Conservation (phyloP, 2,888 invertebrate genomes). For the Chesias legatella region DNA sequence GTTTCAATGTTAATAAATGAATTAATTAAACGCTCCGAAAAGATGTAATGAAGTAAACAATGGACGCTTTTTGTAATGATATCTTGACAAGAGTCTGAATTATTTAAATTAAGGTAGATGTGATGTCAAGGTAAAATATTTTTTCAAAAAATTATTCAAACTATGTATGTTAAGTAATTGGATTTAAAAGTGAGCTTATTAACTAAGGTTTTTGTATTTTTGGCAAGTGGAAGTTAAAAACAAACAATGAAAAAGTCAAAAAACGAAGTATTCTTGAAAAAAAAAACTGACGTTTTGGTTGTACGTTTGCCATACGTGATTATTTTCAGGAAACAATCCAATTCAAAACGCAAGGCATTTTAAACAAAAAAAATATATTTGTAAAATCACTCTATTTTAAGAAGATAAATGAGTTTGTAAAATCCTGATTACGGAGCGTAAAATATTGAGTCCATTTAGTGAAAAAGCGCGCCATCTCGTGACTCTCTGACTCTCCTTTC, state of each 20-base stretch:
- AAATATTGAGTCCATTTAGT: slow-evolving; percentile 13
- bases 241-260: no score
- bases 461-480: slow-evolving; percentile 14
- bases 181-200: no score
- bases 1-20: slow-evolving; percentile 71
- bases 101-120: slow-evolving; percentile 17
- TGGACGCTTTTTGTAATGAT: slow-evolving; percentile 37
- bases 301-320: no score
- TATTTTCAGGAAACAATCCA: no score
- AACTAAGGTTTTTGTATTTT: no score
- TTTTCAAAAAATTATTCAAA: no score
- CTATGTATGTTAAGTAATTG: no score
- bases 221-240: no score
- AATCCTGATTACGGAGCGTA: slow-evolving; percentile 7
- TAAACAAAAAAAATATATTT: no score
- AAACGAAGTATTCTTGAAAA: no score
- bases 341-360: no score
- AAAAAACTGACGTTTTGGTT: no score
- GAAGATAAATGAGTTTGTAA: slow-evolving; percentile 9
- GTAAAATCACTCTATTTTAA: background rate
- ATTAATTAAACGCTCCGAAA: slow-evolving; percentile 59
- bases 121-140: background rate
- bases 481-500: slow-evolving; percentile 28
- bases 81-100: slow-evolving; percentile 36
- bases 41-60: slow-evolving; percentile 52